phyloP scores from a whole-genome alignment of 1,140 invertebrate genomes.

The Adelges cooleyi region DNA sequence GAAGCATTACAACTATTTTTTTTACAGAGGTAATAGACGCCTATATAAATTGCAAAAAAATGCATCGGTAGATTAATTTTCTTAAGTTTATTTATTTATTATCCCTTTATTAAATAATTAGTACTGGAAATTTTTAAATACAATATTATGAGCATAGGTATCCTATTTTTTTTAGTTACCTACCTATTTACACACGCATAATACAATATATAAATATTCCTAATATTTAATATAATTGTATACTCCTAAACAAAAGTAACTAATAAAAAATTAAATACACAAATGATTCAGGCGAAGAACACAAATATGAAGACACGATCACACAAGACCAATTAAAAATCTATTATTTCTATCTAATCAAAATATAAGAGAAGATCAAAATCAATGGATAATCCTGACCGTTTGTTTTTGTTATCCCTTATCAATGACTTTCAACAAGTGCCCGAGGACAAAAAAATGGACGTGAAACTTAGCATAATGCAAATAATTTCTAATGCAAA shows the following conservation, averaged over 20 bases:
- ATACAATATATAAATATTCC: constrained; percentile 6
- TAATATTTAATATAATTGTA: neutral
- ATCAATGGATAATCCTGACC: too few relatives aligned
- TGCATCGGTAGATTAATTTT: too few relatives aligned
- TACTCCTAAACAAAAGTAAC: too few relatives aligned
- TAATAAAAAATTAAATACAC: neutral
- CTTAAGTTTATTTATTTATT: too few relatives aligned
- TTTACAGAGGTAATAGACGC: too few relatives aligned
- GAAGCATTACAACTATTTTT: too few relatives aligned
- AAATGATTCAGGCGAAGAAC: neutral
- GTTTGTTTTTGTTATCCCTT: constrained; percentile 11
- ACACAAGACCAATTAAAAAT: neutral
- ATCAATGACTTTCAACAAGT: neutral
- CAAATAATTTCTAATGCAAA: constrained; percentile 8
- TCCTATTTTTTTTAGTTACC: too few relatives aligned
- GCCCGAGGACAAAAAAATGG: constrained; percentile 1
- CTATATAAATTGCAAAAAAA: too few relatives aligned
- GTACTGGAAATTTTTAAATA: too few relatives aligned
- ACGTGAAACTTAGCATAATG: constrained; percentile 4
- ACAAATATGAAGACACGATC: neutral
- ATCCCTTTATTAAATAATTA: too few relatives aligned
- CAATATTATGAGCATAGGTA: too few relatives aligned
- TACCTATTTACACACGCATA: too few relatives aligned
- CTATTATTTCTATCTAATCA: neutral
- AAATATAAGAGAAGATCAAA: neutral